Conservation (phyloP, 2,888 invertebrate genomes). For the Lasius fuliginosus region DNA sequence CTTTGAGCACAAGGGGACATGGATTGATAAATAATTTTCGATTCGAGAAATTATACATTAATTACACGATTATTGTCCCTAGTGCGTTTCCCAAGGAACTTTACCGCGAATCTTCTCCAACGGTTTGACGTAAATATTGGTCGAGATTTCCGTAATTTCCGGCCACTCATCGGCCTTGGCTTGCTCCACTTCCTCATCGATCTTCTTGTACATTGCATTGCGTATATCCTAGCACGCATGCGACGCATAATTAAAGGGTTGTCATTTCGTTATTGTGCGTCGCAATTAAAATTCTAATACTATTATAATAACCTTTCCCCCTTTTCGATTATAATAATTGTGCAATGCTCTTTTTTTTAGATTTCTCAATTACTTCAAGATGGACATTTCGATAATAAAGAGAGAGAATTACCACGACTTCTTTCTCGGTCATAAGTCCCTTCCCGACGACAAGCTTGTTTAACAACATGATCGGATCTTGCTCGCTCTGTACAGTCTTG, state of each 20-base stretch:
- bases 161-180: conserved; percentile 89
- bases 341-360: not conserved
- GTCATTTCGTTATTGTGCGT: not conserved
- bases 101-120: conserved; percentile 86
- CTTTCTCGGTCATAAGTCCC: conserved; percentile 88
- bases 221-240: conserved; percentile 91
- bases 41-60: not conserved
- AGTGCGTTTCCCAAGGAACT: conserved; percentile 67
- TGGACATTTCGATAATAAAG: not conserved
- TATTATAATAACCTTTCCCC: not conserved
- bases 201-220: conserved; percentile 91
- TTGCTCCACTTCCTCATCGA: conserved; percentile 93
- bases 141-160: conserved; percentile 91
- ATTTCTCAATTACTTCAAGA: not conserved
- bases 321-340: too few species aligned
- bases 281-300: not conserved
- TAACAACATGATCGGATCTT: conserved; percentile 90
- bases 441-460: conserved; percentile 87
- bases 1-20: not conserved
- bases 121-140: conserved; percentile 91
- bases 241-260: not conserved
- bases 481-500: conserved; percentile 88
- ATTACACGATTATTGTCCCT: not conserved
- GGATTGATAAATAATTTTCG: not conserved
- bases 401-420: conserved; percentile 87